Evolutionary conservation across 2,797 vertebrate genomes (phyloP).

Genomic region (Phoxinus dragarum): DNA sequence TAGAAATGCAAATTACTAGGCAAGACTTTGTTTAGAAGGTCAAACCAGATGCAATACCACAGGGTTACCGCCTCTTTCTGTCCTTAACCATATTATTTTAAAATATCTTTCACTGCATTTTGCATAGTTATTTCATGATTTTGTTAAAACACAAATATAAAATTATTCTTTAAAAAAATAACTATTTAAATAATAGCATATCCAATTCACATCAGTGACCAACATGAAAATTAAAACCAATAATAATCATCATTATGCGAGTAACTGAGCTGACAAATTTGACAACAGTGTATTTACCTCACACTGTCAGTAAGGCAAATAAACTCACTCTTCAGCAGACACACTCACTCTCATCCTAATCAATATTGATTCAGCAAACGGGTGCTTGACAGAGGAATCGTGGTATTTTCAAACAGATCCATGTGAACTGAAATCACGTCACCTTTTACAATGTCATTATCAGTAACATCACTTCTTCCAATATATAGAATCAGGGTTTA

Average conservation of each 20-base stretch:
- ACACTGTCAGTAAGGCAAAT: background rate
- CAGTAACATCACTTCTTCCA: background rate
- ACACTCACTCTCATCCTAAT: slow-evolving; percentile 10
- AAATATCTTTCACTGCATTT: background rate
- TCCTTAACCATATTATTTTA: background rate
- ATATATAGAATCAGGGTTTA: background rate
- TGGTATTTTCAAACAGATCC: slow-evolving; percentile 9
- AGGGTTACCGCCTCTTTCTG: background rate
- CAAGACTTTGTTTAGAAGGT: slow-evolving; percentile 11
- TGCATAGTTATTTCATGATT: background rate
- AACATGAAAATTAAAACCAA: background rate
- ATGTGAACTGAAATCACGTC: background rate
- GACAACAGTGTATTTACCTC: background rate
- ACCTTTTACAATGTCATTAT: slow-evolving; percentile 8
- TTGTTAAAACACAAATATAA: background rate
- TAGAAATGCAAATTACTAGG: slow-evolving; percentile 19
- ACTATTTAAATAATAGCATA: background rate
- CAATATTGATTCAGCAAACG: slow-evolving; percentile 7
- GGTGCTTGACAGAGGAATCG: slow-evolving; percentile 15
- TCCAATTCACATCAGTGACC: background rate
- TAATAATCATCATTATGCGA: background rate
- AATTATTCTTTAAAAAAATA: background rate
- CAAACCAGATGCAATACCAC: background rate
- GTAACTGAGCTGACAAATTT: background rate
- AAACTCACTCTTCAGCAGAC: slow-evolving; percentile 14